Evolutionary conservation across 2,113 vertebrate species (phyloP), one percentile per base, ranked within the genome.

Genomic region (Aptenodytes patagonicus): DNA sequence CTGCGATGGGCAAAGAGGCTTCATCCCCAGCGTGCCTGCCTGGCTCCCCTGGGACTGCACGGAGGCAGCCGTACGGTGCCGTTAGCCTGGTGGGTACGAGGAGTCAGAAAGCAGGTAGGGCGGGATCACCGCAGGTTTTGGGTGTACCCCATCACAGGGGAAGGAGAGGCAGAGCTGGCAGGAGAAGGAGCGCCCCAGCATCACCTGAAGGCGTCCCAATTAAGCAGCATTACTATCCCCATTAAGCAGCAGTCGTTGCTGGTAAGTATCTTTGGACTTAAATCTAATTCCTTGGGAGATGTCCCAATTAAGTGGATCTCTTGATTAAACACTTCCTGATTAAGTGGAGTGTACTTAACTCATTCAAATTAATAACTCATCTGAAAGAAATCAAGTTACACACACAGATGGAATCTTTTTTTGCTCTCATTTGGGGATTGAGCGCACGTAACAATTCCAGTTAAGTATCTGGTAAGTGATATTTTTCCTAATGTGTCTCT

Each of bases 361-460:
- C 96, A 96, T 97, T 98, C 96, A 97, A 97, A 97, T 97, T 98
- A 98, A 98, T 98, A 97, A 97, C 97, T 97, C 97, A 97, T 98
- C 96, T 97, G 97, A 97, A 98, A 97, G 97, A 97, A 98, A 98
- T 94, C 95, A 90, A 96, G 96, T 98, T 96, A 94, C 86, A 97
- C 86, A 97, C 88, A 89, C 89, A 92, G 95, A 98, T 96, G 96
- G 97, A 96, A 96, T 90, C 89, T 93, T 92, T 95, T 94, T 97
- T 91, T 95, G 54, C 91, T 95, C 78, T 90, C 94, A 72, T 96
- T 82, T 91, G 97, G 93, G 97, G 96, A 97, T 93, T 38, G 87
- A 98, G 84, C 55, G 18, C 94, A 95, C 87, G 95, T 93, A 95
- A 97, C 93, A 90, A 95, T 97, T 97, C 94, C 86, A 96, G 95